Percentiles rank a stretch among this genome's conserved stretches.
phyloP scores from a whole-genome alignment of 2,113 vertebrate genomes.

The Psittacula cyanocephala region DNA sequence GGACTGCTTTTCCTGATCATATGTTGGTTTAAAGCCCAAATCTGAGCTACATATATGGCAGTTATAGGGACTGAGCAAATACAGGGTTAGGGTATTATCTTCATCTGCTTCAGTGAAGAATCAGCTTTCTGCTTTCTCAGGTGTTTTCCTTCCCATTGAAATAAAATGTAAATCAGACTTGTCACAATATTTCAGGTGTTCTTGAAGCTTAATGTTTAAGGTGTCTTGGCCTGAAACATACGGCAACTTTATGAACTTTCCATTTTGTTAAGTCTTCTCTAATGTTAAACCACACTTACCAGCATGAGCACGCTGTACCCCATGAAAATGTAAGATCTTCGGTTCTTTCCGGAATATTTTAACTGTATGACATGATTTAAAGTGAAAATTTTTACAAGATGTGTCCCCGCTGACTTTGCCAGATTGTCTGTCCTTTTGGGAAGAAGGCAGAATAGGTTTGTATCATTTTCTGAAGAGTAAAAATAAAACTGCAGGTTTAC shows the following conservation, averaged over 20 bases:
- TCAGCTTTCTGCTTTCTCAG: background rate
- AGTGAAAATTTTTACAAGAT: background rate
- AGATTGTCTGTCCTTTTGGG: background rate
- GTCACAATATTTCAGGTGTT: background rate
- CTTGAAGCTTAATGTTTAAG: background rate
- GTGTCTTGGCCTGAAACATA: background rate
- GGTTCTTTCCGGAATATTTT: background rate
- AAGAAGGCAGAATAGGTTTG: background rate
- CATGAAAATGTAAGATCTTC: background rate
- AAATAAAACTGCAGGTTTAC: background rate
- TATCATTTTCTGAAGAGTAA: background rate
- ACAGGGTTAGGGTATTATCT: background rate
- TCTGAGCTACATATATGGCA: background rate
- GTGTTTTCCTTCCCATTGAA: background rate
- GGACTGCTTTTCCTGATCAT: background rate
- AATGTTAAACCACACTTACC: background rate
- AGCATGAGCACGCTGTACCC: background rate
- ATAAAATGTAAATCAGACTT: background rate
- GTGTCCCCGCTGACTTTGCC: background rate
- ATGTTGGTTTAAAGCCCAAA: background rate
- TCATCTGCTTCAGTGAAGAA: background rate
- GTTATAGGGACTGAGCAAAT: background rate
- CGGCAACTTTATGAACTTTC: background rate
- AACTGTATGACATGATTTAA: background rate
- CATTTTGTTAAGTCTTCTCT: background rate